phyloP scores from a whole-genome alignment of 1,140 invertebrate genomes.

The Macrobrachium rosenbergii region DNA sequence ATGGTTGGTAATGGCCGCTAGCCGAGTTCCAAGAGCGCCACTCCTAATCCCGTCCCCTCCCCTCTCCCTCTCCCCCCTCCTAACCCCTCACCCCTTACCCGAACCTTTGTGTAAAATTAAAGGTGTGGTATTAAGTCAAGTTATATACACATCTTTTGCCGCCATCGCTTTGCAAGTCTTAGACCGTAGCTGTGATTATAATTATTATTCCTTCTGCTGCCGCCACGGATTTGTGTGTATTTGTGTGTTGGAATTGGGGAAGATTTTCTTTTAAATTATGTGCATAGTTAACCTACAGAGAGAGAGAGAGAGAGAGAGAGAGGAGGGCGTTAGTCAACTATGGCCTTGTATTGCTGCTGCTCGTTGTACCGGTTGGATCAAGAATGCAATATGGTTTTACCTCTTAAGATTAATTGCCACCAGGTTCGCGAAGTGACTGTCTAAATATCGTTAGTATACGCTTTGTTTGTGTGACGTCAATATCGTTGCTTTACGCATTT shows the following conservation, averaged over 20 bases:
- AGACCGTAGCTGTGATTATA: too few species aligned
- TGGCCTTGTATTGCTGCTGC: neutral
- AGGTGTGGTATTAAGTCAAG: neutral
- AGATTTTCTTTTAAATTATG: neutral
- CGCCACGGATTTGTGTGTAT: neutral
- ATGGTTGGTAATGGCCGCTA: too few species aligned
- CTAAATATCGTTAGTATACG: too few species aligned
- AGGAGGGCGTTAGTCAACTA: neutral
- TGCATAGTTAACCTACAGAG: neutral
- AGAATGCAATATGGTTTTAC: too few species aligned
- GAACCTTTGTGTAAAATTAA: neutral
- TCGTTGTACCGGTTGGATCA: too few species aligned
- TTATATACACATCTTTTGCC: neutral
- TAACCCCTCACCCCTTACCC: neutral
- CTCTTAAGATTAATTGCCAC: too few species aligned
- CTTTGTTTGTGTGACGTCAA: too few species aligned
- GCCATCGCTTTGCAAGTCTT: neutral
- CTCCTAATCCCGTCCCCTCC: neutral
- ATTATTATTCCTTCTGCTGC: neutral
- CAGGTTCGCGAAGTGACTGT: too few species aligned
- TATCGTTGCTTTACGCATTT: too few species aligned
- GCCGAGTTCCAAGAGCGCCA: too few species aligned
- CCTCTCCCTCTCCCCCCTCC: neutral
- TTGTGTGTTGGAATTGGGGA: neutral
- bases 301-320: conserved; percentile 8